A percentile compares a stretch with the other conserved stretches of the same genome.
Conservation (phyloP, 2,113 vertebrate species). For the Urocynchramus pylzowi region DNA sequence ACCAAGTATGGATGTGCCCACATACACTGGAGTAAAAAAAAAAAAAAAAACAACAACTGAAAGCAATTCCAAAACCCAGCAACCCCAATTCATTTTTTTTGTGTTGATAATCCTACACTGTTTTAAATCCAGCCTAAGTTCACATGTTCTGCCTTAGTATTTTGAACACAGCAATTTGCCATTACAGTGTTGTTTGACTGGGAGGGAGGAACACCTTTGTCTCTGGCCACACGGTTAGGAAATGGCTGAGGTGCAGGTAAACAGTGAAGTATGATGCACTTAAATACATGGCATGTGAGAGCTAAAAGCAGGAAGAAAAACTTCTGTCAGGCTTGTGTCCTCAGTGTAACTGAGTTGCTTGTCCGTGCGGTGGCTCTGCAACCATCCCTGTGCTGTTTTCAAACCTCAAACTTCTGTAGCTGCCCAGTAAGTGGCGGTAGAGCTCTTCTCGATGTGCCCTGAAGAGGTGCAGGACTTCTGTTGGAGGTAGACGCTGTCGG, state of each 20-base stretch:
- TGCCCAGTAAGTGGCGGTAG: conserved; percentile 40
- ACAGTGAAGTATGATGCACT: neutral
- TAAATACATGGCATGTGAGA: neutral
- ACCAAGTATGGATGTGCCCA: neutral
- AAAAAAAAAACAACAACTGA: neutral
- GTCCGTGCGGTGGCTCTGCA: neutral
- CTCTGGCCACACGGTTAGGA: neutral
- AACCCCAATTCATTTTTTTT: neutral
- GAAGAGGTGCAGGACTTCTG: neutral
- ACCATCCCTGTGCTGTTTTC: fast-evolving
- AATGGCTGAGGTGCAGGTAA: neutral
- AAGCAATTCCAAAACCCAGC: neutral
- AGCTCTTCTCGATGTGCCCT: neutral
- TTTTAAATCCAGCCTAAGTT: neutral
- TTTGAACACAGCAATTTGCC: neutral
- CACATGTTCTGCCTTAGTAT: neutral
- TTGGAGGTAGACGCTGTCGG: fast-evolving
- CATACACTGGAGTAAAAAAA: neutral
- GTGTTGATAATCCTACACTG: neutral
- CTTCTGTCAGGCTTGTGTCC: neutral
- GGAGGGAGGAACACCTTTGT: neutral
- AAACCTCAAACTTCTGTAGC: neutral
- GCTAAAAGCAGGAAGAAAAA: neutral
- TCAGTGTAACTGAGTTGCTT: neutral
- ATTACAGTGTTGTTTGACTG: neutral